These are phyloP conservation scores for Brachypalpus laphriformis DNA, from an alignment of 2,888 invertebrate species.

Conservation along the genomic window DNA sequence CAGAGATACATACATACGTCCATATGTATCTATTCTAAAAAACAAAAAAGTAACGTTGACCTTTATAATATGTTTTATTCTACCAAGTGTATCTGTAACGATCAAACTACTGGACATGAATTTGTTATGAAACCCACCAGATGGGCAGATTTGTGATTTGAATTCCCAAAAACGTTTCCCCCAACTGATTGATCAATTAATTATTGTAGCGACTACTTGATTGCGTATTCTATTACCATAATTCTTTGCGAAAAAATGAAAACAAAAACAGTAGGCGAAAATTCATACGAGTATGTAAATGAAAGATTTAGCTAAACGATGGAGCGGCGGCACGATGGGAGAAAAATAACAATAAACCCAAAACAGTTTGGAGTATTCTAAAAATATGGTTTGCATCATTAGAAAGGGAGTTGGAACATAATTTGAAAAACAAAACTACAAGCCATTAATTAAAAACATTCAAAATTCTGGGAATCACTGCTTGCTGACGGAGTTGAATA, in stretches of 20 bases:
- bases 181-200: slow-evolving; percentile 18
- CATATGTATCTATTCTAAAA: background rate
- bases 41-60: slow-evolving; percentile 5
- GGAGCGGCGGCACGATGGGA: slow-evolving; percentile 1
- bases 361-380: slow-evolving; percentile 13
- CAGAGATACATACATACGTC: background rate
- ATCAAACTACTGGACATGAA: background rate
- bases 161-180: slow-evolving; percentile 16
- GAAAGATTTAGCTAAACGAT: slow-evolving; percentile 12
- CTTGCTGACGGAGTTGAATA: background rate
- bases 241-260: slow-evolving; percentile 13
- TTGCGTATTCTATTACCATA: slow-evolving; percentile 36
- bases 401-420: slow-evolving; percentile 26
- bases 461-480: background rate
- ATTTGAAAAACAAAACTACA: background rate
- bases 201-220: background rate
- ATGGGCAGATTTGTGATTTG: slow-evolving; percentile 9
- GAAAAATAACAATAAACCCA: background rate
- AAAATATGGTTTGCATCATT: slow-evolving; percentile 53
- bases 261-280: background rate
- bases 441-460: background rate
- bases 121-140: background rate
- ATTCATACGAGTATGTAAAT: slow-evolving; percentile 17
- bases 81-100: background rate
- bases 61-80: background rate